phyloP scores from a whole-genome alignment of 2,797 vertebrate genomes.

The Sorex maritimensis region DNA sequence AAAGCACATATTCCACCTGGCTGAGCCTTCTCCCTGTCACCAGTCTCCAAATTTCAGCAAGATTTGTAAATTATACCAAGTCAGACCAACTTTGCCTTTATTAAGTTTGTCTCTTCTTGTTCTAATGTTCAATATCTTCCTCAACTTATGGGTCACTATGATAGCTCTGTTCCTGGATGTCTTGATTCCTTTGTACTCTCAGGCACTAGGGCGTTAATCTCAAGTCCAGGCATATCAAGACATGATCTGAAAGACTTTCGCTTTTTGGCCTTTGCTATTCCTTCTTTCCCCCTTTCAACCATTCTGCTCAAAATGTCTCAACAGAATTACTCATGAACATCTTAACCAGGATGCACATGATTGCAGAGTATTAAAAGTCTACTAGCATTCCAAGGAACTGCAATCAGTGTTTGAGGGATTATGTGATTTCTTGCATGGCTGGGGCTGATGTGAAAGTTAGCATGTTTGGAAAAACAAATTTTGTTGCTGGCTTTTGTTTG shows the following conservation, averaged over 20 bases:
- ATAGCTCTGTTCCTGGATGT: background rate
- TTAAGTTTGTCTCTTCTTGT: background rate
- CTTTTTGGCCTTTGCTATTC: background rate
- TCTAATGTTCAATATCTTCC: background rate
- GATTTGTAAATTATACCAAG: no score
- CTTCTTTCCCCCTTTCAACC: background rate
- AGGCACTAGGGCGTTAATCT: background rate
- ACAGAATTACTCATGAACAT: background rate
- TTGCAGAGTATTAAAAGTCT: background rate
- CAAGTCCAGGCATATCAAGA: background rate
- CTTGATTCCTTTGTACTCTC: background rate
- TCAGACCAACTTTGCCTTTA: background rate
- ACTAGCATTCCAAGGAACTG: background rate
- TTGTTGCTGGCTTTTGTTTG: conserved; percentile 29
- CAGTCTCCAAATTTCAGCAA: no score
- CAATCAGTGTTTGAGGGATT: background rate
- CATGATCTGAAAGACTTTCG: background rate
- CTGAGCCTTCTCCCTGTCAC: no score
- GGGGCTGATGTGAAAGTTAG: background rate
- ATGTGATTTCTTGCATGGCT: background rate
- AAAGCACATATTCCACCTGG: no score
- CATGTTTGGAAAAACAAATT: background rate
- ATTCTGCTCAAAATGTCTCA: background rate
- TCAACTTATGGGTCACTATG: background rate
- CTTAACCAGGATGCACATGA: background rate